phyloP scores from a whole-genome alignment of 2,888 invertebrate genomes.

The Lucinisca nassula region DNA sequence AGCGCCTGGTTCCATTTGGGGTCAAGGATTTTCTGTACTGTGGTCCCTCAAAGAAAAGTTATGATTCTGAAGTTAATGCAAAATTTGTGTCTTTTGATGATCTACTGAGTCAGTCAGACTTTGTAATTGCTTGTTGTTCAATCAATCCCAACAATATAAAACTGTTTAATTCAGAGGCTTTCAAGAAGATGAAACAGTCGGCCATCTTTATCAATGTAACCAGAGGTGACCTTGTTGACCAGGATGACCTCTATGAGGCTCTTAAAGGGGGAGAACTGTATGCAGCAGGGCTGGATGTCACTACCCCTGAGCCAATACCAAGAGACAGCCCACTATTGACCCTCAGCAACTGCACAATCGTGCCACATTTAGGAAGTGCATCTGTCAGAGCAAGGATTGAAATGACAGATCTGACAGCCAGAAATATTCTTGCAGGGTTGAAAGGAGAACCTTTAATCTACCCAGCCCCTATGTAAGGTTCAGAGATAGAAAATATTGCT shows the following conservation, averaged over 20 bases:
- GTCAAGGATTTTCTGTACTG: conserved; percentile 92
- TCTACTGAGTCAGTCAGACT: conserved; percentile 93
- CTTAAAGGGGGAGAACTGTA: conserved; percentile 92
- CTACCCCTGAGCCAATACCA: conserved; percentile 96
- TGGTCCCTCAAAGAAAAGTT: conserved; percentile 91
- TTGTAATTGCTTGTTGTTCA: conserved; percentile 94
- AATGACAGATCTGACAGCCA: conserved; percentile 93
- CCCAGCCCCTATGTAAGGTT: conserved; percentile 57
- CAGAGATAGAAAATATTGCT: too few species aligned
- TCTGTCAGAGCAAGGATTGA: conserved; percentile 92
- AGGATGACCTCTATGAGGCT: conserved; percentile 93
- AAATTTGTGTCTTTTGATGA: conserved; percentile 92
- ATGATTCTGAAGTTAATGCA: conserved; percentile 90
- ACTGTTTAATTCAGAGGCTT: conserved; percentile 93
- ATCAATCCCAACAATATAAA: conserved; percentile 92
- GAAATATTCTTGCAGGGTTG: conserved; percentile 93
- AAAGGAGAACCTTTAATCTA: conserved; percentile 91
- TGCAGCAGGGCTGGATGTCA: conserved; percentile 97
- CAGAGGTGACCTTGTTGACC: conserved; percentile 91
- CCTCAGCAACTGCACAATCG: conserved; percentile 93
- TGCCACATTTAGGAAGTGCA: conserved; percentile 96
- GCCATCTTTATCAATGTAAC: conserved; percentile 96
- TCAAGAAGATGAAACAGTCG: conserved; percentile 94
- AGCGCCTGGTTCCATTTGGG: conserved; percentile 93
- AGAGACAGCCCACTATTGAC: conserved; percentile 92